Evolutionary conservation across 2,888 invertebrate species (phyloP).

Genomic region (Tigriopus californicus): DNA sequence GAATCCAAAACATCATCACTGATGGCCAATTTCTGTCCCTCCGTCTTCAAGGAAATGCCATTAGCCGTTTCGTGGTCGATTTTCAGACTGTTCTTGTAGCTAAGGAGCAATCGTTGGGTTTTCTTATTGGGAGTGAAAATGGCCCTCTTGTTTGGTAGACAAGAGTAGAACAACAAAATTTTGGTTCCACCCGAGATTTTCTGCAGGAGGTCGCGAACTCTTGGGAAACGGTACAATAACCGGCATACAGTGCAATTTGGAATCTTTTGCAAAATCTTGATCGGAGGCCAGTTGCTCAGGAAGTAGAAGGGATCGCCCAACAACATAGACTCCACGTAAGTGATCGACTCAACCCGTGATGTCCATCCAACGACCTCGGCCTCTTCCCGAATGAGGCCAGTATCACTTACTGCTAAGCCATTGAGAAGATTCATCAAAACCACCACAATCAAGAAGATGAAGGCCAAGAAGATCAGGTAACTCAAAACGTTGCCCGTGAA

Average conservation of each 20-base stretch:
- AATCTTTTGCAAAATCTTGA: slow-evolving; percentile 1
- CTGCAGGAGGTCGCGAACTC: background rate
- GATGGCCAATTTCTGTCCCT: background rate
- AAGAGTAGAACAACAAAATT: slow-evolving; percentile 8
- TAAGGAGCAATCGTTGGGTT: background rate
- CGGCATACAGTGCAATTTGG: slow-evolving; percentile 6
- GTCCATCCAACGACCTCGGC: slow-evolving; percentile 59
- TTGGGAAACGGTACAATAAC: background rate
- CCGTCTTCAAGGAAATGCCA: no score
- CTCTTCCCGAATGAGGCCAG: slow-evolving; percentile 49
- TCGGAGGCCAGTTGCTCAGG: slow-evolving; percentile 11
- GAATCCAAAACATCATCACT: slow-evolving; percentile 11
- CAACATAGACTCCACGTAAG: slow-evolving; percentile 51
- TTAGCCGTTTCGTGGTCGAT: background rate
- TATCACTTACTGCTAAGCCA: slow-evolving; percentile 67
- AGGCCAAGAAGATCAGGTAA: slow-evolving; percentile 50
- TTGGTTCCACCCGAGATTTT: slow-evolving; percentile 6
- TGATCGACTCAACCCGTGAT: slow-evolving; percentile 47
- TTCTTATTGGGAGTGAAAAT: slow-evolving; percentile 6
- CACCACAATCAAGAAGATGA: slow-evolving; percentile 63
- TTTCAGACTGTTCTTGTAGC: slow-evolving; percentile 1
- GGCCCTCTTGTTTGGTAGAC: slow-evolving; percentile 10
- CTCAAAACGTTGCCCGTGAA: slow-evolving; percentile 16
- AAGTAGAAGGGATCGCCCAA: slow-evolving; percentile 35
- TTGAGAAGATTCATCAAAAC: slow-evolving; percentile 63